Percentiles rank a stretch among this genome's conserved stretches.
These are phyloP conservation scores for Panzeria rudis DNA, from an alignment of 2,888 invertebrate species.

Conservation along the genomic window DNA sequence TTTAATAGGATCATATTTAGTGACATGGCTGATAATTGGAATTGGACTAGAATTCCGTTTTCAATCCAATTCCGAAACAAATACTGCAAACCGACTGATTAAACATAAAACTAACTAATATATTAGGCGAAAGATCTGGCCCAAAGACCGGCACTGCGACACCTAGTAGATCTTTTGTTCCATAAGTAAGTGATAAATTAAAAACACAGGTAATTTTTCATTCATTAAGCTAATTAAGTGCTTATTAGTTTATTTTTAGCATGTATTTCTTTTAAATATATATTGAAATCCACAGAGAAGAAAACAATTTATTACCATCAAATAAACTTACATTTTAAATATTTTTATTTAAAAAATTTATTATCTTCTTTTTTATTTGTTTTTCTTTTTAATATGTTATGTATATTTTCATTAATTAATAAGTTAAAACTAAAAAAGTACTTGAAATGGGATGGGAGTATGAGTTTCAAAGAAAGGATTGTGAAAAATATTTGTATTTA, in stretches of 20 bases:
- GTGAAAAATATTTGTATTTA: constrained; percentile 5
- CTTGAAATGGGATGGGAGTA: constrained; percentile 6
- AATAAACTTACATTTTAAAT: constrained; percentile 66
- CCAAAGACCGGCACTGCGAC: too few relatives aligned
- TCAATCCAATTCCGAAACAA: too few relatives aligned
- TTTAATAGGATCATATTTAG: too few relatives aligned
- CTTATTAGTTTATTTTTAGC: constrained; percentile 21
- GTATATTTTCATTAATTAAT: constrained; percentile 57
- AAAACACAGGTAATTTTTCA: constrained; percentile 8
- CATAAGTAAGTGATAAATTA: neutral
- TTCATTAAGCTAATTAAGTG: constrained; percentile 19
- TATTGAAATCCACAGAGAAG: constrained; percentile 48
- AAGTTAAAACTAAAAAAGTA: constrained; percentile 57
- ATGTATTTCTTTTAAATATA: constrained; percentile 20
- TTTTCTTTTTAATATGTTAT: constrained; percentile 52
- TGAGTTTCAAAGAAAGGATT: neutral
- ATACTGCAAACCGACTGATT: too few relatives aligned
- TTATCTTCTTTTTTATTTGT: constrained; percentile 43
- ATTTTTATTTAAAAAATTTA: constrained; percentile 54
- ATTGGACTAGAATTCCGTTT: too few relatives aligned
- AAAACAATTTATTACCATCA: constrained; percentile 58
- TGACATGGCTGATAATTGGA: too few relatives aligned
- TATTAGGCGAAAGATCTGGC: too few relatives aligned
- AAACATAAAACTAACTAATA: too few relatives aligned
- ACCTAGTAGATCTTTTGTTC: too few relatives aligned